Base-by-base conservation (phyloP, 1,140 invertebrate species). In the Tribolium castaneum region DNA sequence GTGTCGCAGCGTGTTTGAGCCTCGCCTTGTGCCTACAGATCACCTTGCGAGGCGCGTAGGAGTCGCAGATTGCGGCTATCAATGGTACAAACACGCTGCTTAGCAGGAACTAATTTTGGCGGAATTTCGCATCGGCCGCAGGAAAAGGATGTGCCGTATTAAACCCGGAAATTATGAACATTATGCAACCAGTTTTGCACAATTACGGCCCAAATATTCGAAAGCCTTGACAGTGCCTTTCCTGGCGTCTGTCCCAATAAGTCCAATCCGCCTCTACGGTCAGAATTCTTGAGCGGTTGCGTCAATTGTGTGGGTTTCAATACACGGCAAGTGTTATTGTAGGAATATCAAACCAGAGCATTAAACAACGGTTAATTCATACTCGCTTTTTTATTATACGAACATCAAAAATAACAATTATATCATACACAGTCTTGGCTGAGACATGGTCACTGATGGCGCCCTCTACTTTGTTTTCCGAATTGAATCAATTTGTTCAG, bases 1-100 rank as follows among this genome's bases (percentile, higher is more conserved):
- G 59, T 66, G 59, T 66, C 59, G 59, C 59, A 66, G 59, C 59
- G 59, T 66, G 59, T 66, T 66, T 66, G 59, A 66, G 59, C 59
- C 59, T 66, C 59, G 59, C 59, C 59, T 66, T 66, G 59, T 66
- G 30, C 34, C 34, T 14, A 66, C 59, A 66, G 59, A 66, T 66
- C 59, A 66, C 59, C 59, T 66, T 66, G 59, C 59, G 34, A 59
- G 59, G 35, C 59, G 59, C 34, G 59, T 66, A 35, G 59, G 59
- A 35, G 59, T 66, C 19, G 34, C 59, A 30, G 59, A 66, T 66
- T 66, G 59, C 54, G 54, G 25, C 59, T 66, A 66, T 66, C 59
- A 66, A 66, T 66, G 59, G 12, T 66, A 35, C 6, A 35, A n/a
- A 59, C 25, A 12, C 30, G 30, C 9, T 59, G 54, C 25, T 59